Evolutionary conservation across 1,140 invertebrate species (phyloP), one percentile per base, ranked within the genome.

Genomic region (Brachionus rotundiformis): DNA sequence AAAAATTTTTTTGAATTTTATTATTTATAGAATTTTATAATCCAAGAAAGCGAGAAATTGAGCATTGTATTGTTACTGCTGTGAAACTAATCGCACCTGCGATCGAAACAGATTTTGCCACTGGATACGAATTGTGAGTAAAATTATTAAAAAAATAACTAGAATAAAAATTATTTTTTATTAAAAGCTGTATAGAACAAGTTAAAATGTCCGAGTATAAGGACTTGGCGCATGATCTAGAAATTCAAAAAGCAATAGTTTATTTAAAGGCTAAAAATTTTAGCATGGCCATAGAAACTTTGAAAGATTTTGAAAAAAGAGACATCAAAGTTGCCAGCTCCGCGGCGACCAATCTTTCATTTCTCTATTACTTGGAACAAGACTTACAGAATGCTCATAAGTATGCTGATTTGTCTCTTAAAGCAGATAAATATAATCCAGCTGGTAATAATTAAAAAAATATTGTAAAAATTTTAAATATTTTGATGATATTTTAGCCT

Each of bases 161-260:
- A 13, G n/a, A 63, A 63, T 13, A 8, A 23, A 54, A 54, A 25
- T 61, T 2, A 61, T n/a, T n/a, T n/a, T n/a, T n/a, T n/a, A n/a
- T n/a, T n/a, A n/a, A n/a, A n/a, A 88, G 87, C 85, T 90, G 89
- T 84, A 86, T 90, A 25, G 88, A 90, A 27, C 85, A 88, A 63
- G 94, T 96, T 54, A 93, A 93, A 86, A 88, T 88, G 49, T 94
- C 93, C 0, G 91, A 92, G 33, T 93, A 94, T 84, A 89, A 92
- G 8, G 89, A 91, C 83, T 85, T 96, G 33, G 93, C 94, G 16
- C 92, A 93, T 84, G 94, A 96, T 87, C 89, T 97, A 76, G 94
- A 97, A 88, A 94, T 98, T 82, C 95, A 95, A 86, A 96, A 96
- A 88, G 95, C 94, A 0, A 91, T 95, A 65, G 94, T 94, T 85